These are phyloP conservation scores for Emydura subglobosa DNA, from an alignment of 2,113 vertebrate species.

Conservation along the genomic window DNA sequence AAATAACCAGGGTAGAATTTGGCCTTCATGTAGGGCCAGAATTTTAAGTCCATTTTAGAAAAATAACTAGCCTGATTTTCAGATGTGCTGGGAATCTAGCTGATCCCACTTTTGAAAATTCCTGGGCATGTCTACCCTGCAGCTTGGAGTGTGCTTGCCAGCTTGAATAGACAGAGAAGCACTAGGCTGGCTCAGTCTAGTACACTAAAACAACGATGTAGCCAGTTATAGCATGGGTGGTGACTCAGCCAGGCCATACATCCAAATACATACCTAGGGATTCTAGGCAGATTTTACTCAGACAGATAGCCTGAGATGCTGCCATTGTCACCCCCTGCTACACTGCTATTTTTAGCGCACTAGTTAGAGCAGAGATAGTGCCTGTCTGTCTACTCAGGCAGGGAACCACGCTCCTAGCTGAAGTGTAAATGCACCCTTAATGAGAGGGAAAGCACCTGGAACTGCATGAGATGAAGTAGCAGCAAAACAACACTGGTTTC, in stretches of 20 bases:
- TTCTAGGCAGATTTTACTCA: background rate
- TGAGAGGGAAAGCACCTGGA: background rate
- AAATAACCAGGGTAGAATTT: background rate
- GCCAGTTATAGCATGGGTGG: background rate
- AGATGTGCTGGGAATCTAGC: background rate
- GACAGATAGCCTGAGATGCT: background rate
- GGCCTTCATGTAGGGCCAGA: background rate
- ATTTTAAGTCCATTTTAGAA: background rate
- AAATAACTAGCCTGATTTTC: background rate
- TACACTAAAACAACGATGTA: background rate
- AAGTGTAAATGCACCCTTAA: background rate
- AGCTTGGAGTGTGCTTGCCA: background rate
- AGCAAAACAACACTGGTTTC: background rate
- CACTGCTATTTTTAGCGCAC: background rate
- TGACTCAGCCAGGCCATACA: background rate
- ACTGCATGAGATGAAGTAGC: background rate
- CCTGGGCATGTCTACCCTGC: background rate
- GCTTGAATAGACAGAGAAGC: background rate
- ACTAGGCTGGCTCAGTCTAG: background rate
- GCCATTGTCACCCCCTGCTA: background rate
- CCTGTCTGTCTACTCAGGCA: background rate
- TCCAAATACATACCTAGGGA: background rate
- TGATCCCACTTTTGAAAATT: background rate
- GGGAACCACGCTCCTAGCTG: background rate
- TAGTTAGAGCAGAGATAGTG: background rate